Evolutionary conservation across 1,140 invertebrate species (phyloP).

Genomic region (Epicauta chinensis): DNA sequence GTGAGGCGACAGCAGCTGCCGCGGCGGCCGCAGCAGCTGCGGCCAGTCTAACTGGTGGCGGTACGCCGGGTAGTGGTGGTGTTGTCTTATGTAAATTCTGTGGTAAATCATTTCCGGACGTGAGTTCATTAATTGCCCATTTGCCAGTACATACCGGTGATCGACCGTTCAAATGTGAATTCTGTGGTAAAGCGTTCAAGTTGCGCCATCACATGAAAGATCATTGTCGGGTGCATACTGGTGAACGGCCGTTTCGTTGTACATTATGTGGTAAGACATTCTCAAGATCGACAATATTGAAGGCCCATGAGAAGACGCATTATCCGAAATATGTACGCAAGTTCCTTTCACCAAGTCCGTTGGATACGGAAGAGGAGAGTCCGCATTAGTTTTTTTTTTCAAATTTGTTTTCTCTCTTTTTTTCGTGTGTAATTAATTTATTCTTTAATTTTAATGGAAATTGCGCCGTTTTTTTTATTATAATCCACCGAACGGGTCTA

Average conservation of each 20-base stretch:
- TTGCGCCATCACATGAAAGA: slow-evolving; percentile 88
- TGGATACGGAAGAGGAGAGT: slow-evolving; percentile 73
- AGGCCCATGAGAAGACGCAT: slow-evolving; percentile 87
- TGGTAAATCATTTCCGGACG: slow-evolving; percentile 82
- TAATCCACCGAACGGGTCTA: too few species aligned
- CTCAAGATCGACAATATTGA: slow-evolving; percentile 80
- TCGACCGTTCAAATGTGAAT: slow-evolving; percentile 83
- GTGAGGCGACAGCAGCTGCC: slow-evolving; percentile 29
- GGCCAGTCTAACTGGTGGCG: slow-evolving; percentile 37
- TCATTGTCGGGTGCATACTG: slow-evolving; percentile 85
- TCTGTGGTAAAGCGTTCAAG: slow-evolving; percentile 86
- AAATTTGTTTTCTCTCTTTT: too few species aligned
- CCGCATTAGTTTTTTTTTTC: slow-evolving; percentile 49
- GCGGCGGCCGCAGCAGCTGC: slow-evolving; percentile 38
- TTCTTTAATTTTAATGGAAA: too few species aligned
- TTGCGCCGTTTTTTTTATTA: too few species aligned
- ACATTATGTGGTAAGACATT: slow-evolving; percentile 84
- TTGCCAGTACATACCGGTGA: slow-evolving; percentile 83
- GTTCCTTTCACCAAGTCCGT: slow-evolving; percentile 75
- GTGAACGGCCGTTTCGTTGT: slow-evolving; percentile 83
- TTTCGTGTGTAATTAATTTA: too few species aligned
- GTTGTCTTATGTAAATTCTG: slow-evolving; percentile 85
- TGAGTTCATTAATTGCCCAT: slow-evolving; percentile 76
- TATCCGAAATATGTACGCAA: slow-evolving; percentile 83
- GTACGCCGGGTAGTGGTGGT: slow-evolving; percentile 50